These are phyloP conservation scores for Slavum lentiscoides DNA, from an alignment of 2,888 invertebrate genomes.

Conservation along the genomic window DNA sequence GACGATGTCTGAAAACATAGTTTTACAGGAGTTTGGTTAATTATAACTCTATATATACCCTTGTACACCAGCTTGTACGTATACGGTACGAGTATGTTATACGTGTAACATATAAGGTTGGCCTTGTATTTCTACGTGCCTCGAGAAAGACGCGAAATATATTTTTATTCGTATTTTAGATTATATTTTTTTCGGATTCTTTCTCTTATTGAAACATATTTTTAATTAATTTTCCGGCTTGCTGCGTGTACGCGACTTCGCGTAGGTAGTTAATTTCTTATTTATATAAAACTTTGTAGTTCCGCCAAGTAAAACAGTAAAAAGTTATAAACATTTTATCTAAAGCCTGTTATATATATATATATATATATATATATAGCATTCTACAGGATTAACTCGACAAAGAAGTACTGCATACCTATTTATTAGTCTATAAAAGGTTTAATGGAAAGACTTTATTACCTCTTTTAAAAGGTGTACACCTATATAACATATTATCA, in stretches of 20 bases:
- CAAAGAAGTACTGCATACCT: conserved; percentile 2
- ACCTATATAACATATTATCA: neutral
- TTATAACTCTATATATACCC: neutral
- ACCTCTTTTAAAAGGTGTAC: neutral
- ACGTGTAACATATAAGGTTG: neutral
- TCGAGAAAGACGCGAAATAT: neutral
- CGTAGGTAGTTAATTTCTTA: neutral
- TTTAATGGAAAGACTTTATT: conserved; percentile 21
- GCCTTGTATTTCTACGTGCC: conserved; percentile 7
- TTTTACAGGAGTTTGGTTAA: neutral
- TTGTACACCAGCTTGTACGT: too few species aligned
- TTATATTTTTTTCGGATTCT: neutral
- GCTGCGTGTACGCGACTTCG: neutral
- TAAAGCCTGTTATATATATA: neutral
- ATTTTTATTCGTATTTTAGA: neutral
- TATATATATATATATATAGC: neutral
- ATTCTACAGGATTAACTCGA: conserved; percentile 28
- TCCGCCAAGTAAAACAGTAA: neutral
- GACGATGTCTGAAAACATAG: too few species aligned
- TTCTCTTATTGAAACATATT: neutral
- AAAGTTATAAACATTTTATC: conserved; percentile 12
- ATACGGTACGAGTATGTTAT: too few species aligned
- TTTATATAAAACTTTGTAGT: conserved; percentile 4
- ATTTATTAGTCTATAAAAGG: conserved; percentile 28
- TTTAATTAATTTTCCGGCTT: neutral